Percentiles rank a stretch among this genome's conserved stretches.
Evolutionary conservation across 1,140 invertebrate genomes (phyloP).

Genomic region (Drosophila ananassae): DNA sequence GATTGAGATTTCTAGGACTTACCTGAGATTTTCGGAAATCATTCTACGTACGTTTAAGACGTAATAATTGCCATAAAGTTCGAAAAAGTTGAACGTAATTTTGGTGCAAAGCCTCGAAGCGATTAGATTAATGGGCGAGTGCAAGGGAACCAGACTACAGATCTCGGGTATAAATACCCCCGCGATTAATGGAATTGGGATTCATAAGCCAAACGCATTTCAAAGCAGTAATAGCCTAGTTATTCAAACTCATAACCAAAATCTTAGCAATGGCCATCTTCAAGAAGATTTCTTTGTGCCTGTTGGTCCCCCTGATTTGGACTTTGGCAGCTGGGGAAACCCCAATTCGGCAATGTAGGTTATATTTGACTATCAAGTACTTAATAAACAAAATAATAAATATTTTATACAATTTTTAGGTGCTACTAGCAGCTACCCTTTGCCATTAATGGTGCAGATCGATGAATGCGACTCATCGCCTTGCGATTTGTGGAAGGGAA

Average conservation of each 20-base stretch:
- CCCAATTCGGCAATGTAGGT: conserved; percentile 66
- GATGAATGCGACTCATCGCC: conserved; percentile 59
- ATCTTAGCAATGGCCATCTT: conserved; percentile 33
- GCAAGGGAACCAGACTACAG: conserved; percentile 19
- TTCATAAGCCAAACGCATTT: conserved; percentile 22
- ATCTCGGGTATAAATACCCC: conserved; percentile 31
- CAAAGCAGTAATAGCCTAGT: not conserved
- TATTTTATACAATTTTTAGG: conserved; percentile 21
- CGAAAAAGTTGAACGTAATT: conserved; percentile 23
- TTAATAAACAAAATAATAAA: not conserved
- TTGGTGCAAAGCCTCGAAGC: conserved; percentile 23
- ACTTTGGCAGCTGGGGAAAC: conserved; percentile 26
- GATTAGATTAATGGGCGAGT: conserved; percentile 63
- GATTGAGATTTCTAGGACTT: not conserved
- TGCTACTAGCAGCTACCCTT: conserved; percentile 28
- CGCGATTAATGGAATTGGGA: not conserved
- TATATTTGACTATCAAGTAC: not conserved
- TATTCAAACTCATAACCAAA: not conserved
- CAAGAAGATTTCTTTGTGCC: conserved; percentile 21
- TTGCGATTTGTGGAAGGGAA: conserved; percentile 64
- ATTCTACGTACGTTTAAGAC: conserved; percentile 14
- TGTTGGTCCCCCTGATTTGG: conserved; percentile 41
- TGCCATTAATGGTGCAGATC: conserved; percentile 69
- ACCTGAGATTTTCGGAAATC: not conserved
- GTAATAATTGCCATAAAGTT: conserved; percentile 15